phyloP scores from a whole-genome alignment of 2,113 vertebrate species.

The Syngnathus typhle region DNA sequence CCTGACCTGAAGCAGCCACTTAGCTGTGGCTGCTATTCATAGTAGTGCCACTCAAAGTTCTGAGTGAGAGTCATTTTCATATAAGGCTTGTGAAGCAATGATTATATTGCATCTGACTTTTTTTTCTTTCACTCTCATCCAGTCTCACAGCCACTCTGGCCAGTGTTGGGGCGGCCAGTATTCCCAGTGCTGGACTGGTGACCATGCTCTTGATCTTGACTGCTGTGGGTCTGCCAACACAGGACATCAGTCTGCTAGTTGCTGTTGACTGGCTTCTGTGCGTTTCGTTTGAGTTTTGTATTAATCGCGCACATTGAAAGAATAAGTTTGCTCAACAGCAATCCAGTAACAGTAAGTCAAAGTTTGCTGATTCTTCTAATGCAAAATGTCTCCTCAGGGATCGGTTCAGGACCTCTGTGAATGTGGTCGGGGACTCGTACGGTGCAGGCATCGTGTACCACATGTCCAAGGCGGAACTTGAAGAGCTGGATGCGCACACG shows the following conservation, averaged over 20 bases:
- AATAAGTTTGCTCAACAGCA: not conserved
- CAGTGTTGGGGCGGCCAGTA: slow-evolving; percentile 94
- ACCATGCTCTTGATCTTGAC: slow-evolving; percentile 98
- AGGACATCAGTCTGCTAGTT: slow-evolving; percentile 96
- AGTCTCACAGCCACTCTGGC: slow-evolving; percentile 96
- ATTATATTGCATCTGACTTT: not conserved
- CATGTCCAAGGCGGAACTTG: slow-evolving; percentile 90
- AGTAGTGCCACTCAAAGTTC: slow-evolving; percentile 6
- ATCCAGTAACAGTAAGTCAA: not conserved
- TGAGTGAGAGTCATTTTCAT: not conserved
- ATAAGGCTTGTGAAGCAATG: no score
- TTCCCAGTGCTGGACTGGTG: slow-evolving; percentile 94
- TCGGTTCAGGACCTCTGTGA: slow-evolving; percentile 96
- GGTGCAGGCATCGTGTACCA: slow-evolving; percentile 98
- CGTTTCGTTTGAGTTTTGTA: slow-evolving; percentile 59
- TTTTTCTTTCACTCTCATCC: slow-evolving; percentile 27
- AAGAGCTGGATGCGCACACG: slow-evolving; percentile 81
- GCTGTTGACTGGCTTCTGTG: slow-evolving; percentile 98
- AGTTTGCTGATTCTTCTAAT: not conserved
- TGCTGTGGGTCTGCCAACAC: slow-evolving; percentile 92
- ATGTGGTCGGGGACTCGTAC: slow-evolving; percentile 95
- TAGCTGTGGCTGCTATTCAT: slow-evolving; percentile 15
- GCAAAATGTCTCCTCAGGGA: slow-evolving; percentile 70
- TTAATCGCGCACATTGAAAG: not conserved
- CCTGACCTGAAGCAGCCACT: slow-evolving; percentile 18